Conservation (phyloP, 2,888 invertebrate genomes). For the Rotaria macrura region DNA sequence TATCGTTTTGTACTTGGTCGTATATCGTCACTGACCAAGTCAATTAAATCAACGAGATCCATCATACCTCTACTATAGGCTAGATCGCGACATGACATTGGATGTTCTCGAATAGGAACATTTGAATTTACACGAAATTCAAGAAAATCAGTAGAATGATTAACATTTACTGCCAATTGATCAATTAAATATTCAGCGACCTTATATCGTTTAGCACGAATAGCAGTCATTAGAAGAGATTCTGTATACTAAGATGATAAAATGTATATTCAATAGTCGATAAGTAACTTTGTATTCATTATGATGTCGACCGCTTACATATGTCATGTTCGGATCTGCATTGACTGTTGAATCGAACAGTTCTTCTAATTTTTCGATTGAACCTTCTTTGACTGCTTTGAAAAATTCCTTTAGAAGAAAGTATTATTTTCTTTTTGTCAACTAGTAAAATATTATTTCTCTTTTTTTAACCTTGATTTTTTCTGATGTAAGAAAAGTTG, state of each 20-base stretch:
- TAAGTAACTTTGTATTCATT: too few species aligned
- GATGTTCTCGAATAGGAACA: constrained; percentile 37
- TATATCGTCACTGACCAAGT: constrained; percentile 34
- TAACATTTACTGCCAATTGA: constrained; percentile 42
- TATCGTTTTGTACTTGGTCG: not conserved
- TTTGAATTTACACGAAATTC: constrained; percentile 35
- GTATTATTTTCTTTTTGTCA: not conserved
- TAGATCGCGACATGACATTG: constrained; percentile 42
- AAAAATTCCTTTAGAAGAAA: constrained; percentile 36
- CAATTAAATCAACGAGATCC: constrained; percentile 44
- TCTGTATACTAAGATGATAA: constrained; percentile 42
- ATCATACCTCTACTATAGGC: constrained; percentile 42
- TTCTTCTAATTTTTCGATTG: constrained; percentile 41
- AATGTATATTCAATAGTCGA: not conserved
- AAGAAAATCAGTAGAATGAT: constrained; percentile 38
- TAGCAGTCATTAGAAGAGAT: constrained; percentile 45
- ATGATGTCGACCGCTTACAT: constrained; percentile 38
- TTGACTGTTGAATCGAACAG: constrained; percentile 40
- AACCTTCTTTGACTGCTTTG: constrained; percentile 40
- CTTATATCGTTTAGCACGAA: constrained; percentile 39
- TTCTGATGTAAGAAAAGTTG: not conserved
- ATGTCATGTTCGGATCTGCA: constrained; percentile 42
- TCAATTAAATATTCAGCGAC: constrained; percentile 46
- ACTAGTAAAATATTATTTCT: not conserved
- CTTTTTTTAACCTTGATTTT: not conserved